Conservation (phyloP, 2,113 vertebrate genomes). For the Anser cygnoides region DNA sequence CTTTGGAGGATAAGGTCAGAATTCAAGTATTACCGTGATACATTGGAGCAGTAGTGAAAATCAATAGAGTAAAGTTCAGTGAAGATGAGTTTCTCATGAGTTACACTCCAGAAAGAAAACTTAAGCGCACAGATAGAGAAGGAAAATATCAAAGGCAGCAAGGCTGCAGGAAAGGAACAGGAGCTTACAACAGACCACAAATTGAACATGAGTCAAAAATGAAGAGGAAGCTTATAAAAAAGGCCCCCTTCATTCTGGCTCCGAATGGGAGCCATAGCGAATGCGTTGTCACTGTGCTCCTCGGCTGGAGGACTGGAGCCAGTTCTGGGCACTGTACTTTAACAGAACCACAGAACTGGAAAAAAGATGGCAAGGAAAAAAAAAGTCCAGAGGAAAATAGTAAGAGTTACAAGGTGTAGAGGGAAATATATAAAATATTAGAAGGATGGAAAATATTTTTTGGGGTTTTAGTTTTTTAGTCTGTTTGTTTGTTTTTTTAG, state of each 20-base stretch:
- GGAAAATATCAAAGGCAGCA: not conserved
- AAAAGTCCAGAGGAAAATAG: not conserved
- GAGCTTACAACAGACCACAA: not conserved
- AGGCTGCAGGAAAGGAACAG: not conserved
- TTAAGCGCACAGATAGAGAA: not conserved
- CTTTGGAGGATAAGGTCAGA: not conserved
- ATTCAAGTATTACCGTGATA: not conserved
- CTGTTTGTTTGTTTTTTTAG: not conserved
- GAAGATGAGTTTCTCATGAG: not conserved
- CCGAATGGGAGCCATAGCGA: not conserved
- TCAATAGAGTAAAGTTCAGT: constrained; percentile 20
- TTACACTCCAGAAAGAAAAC: not conserved
- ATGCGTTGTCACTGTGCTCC: not conserved
- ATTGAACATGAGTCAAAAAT: not conserved
- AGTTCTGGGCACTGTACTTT: not conserved
- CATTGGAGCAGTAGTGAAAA: not conserved
- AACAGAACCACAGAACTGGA: not conserved
- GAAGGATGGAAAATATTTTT: not conserved
- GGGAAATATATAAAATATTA: rapidly evolving
- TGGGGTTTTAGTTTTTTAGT: not conserved
- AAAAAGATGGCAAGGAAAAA: not conserved
- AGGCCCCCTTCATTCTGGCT: not conserved
- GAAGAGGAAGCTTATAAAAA: not conserved
- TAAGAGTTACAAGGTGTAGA: not conserved
- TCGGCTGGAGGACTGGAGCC: not conserved